Conservation (phyloP, 1,140 invertebrate species). For the Harpegnathos saltator region DNA sequence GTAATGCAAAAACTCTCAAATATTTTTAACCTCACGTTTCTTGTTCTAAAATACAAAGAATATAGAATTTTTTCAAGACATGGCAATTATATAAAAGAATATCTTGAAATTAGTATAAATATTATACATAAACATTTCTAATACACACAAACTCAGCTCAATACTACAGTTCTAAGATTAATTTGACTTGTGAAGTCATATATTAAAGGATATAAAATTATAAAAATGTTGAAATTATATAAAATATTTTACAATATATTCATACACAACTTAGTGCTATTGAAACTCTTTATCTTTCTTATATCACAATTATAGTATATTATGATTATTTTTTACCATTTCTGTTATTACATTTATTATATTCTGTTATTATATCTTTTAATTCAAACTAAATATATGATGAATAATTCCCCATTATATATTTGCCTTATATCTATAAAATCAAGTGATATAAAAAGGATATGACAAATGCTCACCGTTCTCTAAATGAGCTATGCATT, state of each 20-base stretch:
- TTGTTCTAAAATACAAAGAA: neutral
- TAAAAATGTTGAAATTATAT: too few relatives aligned
- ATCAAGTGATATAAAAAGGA: neutral
- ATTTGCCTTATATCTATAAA: too few relatives aligned
- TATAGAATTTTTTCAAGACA: neutral
- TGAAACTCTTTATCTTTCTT: neutral
- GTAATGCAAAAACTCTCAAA: neutral
- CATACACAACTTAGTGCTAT: too few relatives aligned
- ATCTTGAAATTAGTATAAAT: neutral
- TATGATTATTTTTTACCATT: too few relatives aligned
- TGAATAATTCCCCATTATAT: neutral
- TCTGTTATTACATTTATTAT: neutral
- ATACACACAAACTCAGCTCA: neutral
- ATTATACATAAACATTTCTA: neutral
- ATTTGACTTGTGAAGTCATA: neutral
- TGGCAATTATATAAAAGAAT: conserved; percentile 1
- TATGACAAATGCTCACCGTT: conserved; percentile 85
- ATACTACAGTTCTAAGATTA: neutral
- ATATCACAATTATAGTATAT: neutral
- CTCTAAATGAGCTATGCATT: conserved; percentile 86
- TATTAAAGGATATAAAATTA: neutral
- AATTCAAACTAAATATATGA: neutral
- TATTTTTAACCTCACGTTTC: neutral
- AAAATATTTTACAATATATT: too few relatives aligned
- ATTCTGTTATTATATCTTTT: neutral